phyloP scores from a whole-genome alignment of 2,113 vertebrate genomes.

The Scalopus aquaticus region DNA sequence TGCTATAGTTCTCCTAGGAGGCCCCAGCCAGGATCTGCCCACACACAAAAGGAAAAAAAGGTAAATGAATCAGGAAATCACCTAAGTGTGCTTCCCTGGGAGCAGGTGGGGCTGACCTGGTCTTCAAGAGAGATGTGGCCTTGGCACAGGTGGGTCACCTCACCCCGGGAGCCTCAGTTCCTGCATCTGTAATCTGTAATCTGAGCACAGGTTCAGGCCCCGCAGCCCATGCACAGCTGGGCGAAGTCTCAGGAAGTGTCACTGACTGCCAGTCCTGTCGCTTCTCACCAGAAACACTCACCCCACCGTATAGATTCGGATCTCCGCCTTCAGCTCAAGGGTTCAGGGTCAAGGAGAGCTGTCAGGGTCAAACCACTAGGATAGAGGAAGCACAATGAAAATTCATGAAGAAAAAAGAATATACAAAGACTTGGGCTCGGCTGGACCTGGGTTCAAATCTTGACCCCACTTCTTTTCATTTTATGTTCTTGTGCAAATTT shows the following conservation, averaged over 20 bases:
- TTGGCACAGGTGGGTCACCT: too few relatives aligned
- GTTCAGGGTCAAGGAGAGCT: background rate
- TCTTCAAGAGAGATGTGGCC: background rate
- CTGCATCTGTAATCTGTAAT: background rate
- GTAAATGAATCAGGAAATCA: background rate
- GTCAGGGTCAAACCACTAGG: background rate
- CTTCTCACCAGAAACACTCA: background rate
- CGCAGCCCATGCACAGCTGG: too few relatives aligned
- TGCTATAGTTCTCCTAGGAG: rapidly evolving
- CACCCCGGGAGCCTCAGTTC: background rate
- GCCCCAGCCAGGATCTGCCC: background rate
- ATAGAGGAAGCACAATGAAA: rapidly evolving
- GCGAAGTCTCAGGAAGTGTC: too few relatives aligned
- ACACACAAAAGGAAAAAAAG: background rate
- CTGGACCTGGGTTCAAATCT: background rate
- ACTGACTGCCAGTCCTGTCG: too few relatives aligned
- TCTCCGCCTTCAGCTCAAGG: background rate
- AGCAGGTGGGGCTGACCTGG: background rate
- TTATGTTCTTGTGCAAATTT: background rate
- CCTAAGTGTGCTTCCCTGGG: rapidly evolving
- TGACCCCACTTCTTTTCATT: background rate
- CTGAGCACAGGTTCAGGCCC: rapidly evolving
- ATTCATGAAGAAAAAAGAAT: background rate
- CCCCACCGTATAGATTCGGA: rapidly evolving
- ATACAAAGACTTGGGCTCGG: background rate